Base-by-base conservation (phyloP, 2,888 invertebrate species). In the Phengaris alcon region DNA sequence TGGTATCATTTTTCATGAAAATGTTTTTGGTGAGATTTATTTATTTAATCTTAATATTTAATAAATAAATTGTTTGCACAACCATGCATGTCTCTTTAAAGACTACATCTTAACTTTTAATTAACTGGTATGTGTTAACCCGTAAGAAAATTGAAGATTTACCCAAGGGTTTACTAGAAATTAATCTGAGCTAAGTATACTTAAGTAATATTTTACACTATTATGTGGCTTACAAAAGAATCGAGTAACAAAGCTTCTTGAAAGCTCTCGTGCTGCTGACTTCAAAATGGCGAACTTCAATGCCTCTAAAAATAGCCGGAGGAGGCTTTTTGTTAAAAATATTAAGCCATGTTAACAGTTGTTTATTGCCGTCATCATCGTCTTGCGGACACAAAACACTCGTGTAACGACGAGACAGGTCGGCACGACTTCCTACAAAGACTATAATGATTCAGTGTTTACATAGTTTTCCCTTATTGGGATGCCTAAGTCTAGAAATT, bases 241-340 rank as follows among this genome's bases (percentile, higher is more conserved):
- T 52, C 13, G 13, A 13, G 46, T 69, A 52, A 72, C 72, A 72
- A 72, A 54, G 72, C 51, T 72, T 52, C 70, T 52, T 10, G 10
- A 70, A 70, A 51, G 70, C 70, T 51, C 70, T 70, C 70, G 48
- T 69, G 69, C 52, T 51, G 22, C 52, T 54, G 51, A 52, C 54
- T 72, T 72, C 22, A 72, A 70, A 52, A 54, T 72, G 70, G 70
- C 70, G 7, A 72, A 72, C 54, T 72, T 72, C 54, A 72, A 72
- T 72, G 54, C 35, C 22, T 72, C 72, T 72, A 54, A 72, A 72
- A 72, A 72, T 72, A 72, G 72, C 72, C 12, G 6, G 15, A 7
- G 54, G 35, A 54, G 35, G 72, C 22, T 35, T 72, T 72, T 72
- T 72, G 72, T 72, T 72, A 22, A 54, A 72, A 72, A 70, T 70